Conservation (phyloP, 2,113 vertebrate species). For the Dicaeum eximium region DNA sequence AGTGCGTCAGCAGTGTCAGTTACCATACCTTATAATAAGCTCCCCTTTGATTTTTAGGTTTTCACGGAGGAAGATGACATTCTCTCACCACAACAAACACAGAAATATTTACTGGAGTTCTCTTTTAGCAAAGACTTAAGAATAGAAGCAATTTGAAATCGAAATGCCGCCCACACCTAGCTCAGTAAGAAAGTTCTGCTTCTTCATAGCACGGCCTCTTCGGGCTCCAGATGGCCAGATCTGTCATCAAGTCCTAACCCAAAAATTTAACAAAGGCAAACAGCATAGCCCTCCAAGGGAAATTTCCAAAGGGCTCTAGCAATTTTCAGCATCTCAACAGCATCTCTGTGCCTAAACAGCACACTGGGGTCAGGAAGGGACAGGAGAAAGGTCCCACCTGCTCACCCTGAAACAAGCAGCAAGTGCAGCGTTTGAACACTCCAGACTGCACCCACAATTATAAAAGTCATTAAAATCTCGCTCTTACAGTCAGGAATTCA, state of each 20-base stretch:
- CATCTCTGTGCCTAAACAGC: not conserved
- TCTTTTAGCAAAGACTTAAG: conserved; percentile 37
- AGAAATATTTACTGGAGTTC: not conserved
- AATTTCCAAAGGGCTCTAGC: not conserved
- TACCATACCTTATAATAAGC: conserved; percentile 61
- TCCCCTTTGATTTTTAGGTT: conserved; percentile 39
- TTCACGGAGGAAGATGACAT: not conserved
- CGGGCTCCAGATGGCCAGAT: conserved; percentile 1
- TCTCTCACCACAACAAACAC: conserved; percentile 55
- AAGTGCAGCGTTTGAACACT: not conserved
- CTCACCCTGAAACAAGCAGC: not conserved
- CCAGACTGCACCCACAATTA: not conserved
- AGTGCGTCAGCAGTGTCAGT: conserved; percentile 60
- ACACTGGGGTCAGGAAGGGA: not conserved
- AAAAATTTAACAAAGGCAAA: not conserved
- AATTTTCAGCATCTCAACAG: not conserved
- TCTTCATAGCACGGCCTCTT: not conserved
- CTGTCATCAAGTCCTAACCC: not conserved
- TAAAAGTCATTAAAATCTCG: not conserved
- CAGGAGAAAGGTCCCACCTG: not conserved
- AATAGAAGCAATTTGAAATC: not conserved
- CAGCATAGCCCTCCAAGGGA: not conserved
- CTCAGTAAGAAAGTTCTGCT: not conserved
- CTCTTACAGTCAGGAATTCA: not conserved
- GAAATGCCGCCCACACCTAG: not conserved